Evolutionary conservation across 2,888 invertebrate species (phyloP).

Genomic region (Cacoxenus indagator): DNA sequence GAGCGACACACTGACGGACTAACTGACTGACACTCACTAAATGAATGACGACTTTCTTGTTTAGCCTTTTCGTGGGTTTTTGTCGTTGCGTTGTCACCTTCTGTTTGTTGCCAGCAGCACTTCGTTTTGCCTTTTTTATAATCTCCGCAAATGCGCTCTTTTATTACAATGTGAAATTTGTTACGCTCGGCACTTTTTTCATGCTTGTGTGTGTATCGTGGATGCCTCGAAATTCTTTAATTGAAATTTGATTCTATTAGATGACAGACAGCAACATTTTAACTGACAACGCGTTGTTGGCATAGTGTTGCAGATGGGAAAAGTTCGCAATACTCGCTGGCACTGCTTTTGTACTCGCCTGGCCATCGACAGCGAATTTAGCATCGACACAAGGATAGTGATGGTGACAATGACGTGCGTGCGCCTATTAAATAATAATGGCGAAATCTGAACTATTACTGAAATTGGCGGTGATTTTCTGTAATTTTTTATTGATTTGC

Average conservation of each 20-base stretch:
- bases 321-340: constrained; percentile 41
- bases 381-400: not conserved
- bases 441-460: not conserved
- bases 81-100: constrained; percentile 46
- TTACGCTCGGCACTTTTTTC: constrained; percentile 27
- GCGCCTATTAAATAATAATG: constrained; percentile 1
- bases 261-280: constrained; percentile 48
- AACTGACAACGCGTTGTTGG: constrained; percentile 30
- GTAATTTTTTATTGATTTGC: not conserved
- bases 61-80: constrained; percentile 59
- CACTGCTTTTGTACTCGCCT: not conserved
- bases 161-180: constrained; percentile 24
- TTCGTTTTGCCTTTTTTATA: constrained; percentile 45
- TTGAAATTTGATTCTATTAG: constrained; percentile 67
- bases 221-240: constrained; percentile 55
- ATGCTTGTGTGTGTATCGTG: constrained; percentile 18
- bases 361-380: not conserved
- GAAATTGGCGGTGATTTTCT: constrained; percentile 1
- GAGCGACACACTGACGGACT: no score
- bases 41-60: constrained; percentile 42
- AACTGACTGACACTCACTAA: no score
- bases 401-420: not conserved
- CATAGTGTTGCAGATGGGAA: constrained; percentile 27
- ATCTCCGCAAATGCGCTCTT: constrained; percentile 41
- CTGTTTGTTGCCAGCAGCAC: constrained; percentile 15